Conservation (phyloP, 1,140 invertebrate species). For the Manduca sexta region DNA sequence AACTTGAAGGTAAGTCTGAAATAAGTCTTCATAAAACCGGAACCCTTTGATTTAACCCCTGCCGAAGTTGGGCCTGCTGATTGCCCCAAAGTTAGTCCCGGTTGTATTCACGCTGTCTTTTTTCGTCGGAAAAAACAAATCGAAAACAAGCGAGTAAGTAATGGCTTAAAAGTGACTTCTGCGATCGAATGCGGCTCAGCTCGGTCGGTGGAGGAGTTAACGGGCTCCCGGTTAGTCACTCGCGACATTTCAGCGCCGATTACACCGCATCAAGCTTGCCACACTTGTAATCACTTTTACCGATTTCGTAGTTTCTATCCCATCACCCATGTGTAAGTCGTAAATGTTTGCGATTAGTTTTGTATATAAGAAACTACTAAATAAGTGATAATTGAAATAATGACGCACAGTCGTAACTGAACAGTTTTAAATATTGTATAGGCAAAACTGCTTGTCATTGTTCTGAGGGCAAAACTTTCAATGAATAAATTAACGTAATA, state of each 20-base stretch:
- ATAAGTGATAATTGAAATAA: too few relatives aligned
- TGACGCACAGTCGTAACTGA: too few relatives aligned
- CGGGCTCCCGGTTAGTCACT: slow-evolving; percentile 5
- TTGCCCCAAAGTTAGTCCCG: slow-evolving; percentile 67
- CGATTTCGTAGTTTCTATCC: neutral
- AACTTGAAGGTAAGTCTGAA: slow-evolving; percentile 73
- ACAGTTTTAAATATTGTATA: too few relatives aligned
- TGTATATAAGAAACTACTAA: too few relatives aligned
- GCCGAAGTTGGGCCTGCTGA: slow-evolving; percentile 65
- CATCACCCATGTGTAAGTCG: too few relatives aligned
- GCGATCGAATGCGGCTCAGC: slow-evolving; percentile 19
- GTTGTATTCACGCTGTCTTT: slow-evolving; percentile 56
- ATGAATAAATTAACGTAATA: too few relatives aligned
- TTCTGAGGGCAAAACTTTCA: too few relatives aligned
- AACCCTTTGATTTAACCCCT: slow-evolving; percentile 72
- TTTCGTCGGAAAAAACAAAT: slow-evolving; percentile 62
- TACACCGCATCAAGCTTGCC: slow-evolving; percentile 4
- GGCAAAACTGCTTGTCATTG: too few relatives aligned
- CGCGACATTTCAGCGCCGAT: slow-evolving; percentile 13
- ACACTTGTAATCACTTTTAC: slow-evolving; percentile 11
- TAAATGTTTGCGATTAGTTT: too few relatives aligned
- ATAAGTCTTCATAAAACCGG: slow-evolving; percentile 73
- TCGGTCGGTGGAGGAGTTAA: slow-evolving; percentile 8
- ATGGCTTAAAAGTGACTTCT: slow-evolving; percentile 62
- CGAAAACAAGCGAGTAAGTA: slow-evolving; percentile 63